Percentiles rank a stretch among this genome's conserved stretches.
Conservation (phyloP, 2,888 invertebrate species). For the Drosophila picticornis region DNA sequence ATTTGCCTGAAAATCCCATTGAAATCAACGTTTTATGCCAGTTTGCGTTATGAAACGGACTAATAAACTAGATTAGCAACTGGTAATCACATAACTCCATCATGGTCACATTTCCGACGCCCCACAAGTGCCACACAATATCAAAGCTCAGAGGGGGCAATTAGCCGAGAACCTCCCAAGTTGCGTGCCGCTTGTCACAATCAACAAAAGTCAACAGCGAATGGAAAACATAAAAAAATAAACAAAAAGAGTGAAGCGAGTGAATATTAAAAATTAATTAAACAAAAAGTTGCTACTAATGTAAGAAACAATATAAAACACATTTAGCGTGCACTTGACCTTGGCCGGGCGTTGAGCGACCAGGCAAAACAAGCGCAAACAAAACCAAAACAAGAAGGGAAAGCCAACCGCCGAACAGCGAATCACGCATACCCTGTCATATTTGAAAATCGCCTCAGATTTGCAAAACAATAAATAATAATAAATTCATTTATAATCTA, state of each 20-base stretch:
- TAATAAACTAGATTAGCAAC: constrained; percentile 20
- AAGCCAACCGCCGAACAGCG: constrained; percentile 5
- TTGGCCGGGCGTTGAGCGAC: constrained; percentile 50
- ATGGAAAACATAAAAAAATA: background rate
- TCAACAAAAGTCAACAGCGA: constrained; percentile 8
- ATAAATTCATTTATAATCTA: too few relatives aligned
- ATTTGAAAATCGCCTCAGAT: background rate
- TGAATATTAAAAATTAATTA: constrained; percentile 79
- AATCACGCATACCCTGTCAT: constrained; percentile 14
- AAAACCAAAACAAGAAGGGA: constrained; percentile 29
- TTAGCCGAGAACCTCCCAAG: constrained; percentile 69
- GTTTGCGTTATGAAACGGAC: background rate
- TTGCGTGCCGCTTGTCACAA: constrained; percentile 75
- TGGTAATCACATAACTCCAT: constrained; percentile 3
- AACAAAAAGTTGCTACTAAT: constrained; percentile 73
- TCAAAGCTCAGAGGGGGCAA: constrained; percentile 38
- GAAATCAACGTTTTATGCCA: background rate
- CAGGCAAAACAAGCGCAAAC: constrained; percentile 51
- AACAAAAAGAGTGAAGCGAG: constrained; percentile 24
- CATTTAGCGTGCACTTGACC: constrained; percentile 77
- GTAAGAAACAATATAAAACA: constrained; percentile 73
- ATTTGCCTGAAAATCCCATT: background rate
- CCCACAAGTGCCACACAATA: constrained; percentile 20
- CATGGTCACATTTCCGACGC: constrained; percentile 35
- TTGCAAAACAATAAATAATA: too few relatives aligned